Evolutionary conservation across 1,140 invertebrate species (phyloP).

Genomic region (Cephus cinctus): DNA sequence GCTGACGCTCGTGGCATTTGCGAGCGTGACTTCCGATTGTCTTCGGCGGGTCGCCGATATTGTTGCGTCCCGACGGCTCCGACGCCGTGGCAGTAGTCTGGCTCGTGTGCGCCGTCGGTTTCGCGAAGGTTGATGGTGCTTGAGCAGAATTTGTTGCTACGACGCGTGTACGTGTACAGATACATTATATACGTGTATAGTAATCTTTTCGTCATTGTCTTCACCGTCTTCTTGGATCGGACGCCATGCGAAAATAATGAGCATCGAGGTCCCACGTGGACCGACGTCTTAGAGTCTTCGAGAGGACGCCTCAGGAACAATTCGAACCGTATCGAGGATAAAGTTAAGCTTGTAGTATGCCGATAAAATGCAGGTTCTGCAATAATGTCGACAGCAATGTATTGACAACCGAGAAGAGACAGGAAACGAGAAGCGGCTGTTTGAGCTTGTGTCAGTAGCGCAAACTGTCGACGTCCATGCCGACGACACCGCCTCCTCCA

Average conservation of each 20-base stretch:
- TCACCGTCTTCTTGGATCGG: too few relatives aligned
- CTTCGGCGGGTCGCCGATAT: background rate
- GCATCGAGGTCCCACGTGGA: too few relatives aligned
- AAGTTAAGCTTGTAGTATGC: slow-evolving; percentile 32
- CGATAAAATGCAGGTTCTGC: slow-evolving; percentile 40
- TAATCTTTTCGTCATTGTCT: background rate
- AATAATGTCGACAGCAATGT: slow-evolving; percentile 31
- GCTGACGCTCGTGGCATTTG: background rate
- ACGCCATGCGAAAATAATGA: slow-evolving; percentile 5
- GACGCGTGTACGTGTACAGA: background rate
- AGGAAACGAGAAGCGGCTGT: slow-evolving; percentile 38
- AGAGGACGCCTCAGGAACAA: slow-evolving; percentile 39
- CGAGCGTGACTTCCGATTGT: background rate
- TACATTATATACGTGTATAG: background rate
- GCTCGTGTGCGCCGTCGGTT: too few relatives aligned
- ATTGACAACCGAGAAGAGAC: slow-evolving; percentile 35
- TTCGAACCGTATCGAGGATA: slow-evolving; percentile 19
- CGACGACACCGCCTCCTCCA: slow-evolving; percentile 13
- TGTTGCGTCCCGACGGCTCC: background rate
- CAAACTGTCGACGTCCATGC: slow-evolving; percentile 28
- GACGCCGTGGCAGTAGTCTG: too few relatives aligned
- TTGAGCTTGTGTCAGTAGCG: slow-evolving; percentile 53
- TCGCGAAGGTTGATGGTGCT: too few relatives aligned
- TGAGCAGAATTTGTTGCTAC: slow-evolving; percentile 2
- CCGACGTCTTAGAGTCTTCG: too few relatives aligned